Percentiles rank a stretch among this genome's conserved stretches.
phyloP scores from a whole-genome alignment of 1,140 invertebrate species.

The Prorops nasuta region DNA sequence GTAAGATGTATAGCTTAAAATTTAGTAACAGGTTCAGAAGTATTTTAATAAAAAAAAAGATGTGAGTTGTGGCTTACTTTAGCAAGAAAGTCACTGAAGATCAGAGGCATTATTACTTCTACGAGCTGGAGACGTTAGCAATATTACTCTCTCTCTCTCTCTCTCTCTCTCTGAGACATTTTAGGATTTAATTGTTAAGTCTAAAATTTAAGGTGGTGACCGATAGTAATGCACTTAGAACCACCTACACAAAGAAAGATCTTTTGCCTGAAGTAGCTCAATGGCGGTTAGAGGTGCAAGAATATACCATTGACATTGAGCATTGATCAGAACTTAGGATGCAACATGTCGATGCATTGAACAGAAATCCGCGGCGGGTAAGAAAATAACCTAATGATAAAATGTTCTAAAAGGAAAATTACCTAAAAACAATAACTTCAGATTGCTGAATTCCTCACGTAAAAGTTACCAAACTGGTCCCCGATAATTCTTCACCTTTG shows the following conservation, averaged over 20 bases:
- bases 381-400: no score
- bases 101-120: conserved; percentile 17
- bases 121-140: neutral
- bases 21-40: no score
- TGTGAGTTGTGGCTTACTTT: no score
- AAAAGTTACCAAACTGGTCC: no score
- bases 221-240: conserved; percentile 38
- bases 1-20: no score
- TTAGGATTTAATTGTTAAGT: neutral
- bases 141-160: no score
- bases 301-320: conserved; percentile 33
- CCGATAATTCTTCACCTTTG: no score
- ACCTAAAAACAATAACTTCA: no score
- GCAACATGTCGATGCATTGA: conserved; percentile 39
- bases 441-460: no score
- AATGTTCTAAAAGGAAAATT: no score
- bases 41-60: no score
- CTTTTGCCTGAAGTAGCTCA: conserved; percentile 33
- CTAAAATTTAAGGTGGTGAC: conserved; percentile 39
- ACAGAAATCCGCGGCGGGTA: conserved; percentile 3
- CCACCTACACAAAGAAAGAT: conserved; percentile 35
- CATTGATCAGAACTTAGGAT: conserved; percentile 32
- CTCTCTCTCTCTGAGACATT: neutral
- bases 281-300: conserved; percentile 39
- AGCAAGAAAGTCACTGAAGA: no score